phyloP scores from a whole-genome alignment of 2,888 invertebrate genomes.

The Pammene aurita region DNA sequence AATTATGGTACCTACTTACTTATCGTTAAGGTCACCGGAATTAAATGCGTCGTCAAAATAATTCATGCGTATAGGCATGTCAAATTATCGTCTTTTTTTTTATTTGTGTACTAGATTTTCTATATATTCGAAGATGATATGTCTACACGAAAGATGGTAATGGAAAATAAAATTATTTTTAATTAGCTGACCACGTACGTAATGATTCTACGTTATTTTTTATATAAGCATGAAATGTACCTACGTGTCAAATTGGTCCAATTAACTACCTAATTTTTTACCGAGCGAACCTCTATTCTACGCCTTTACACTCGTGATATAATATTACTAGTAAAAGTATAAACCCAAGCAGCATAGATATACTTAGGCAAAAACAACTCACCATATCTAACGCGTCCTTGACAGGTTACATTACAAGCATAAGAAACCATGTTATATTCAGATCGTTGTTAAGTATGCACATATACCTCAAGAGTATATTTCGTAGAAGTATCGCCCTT shows the following conservation, averaged over 20 bases:
- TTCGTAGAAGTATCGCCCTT: conserved; percentile 8
- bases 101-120: no score
- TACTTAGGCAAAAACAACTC: conserved; percentile 3
- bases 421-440: conserved; percentile 18
- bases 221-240: background rate
- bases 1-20: no score
- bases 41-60: no score
- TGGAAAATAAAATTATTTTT: background rate
- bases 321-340: background rate
- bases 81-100: no score
- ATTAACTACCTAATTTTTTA: background rate
- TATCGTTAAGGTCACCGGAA: no score
- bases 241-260: background rate
- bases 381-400: conserved; percentile 13
- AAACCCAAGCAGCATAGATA: background rate
- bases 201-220: background rate
- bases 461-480: conserved; percentile 9
- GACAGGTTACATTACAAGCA: conserved; percentile 15
- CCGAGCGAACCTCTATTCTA: conserved; percentile 14
- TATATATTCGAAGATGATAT: no score
- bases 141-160: background rate
- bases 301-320: background rate
- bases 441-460: background rate
- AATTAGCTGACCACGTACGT: background rate
- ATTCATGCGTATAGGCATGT: no score